Evolutionary conservation across 2,113 vertebrate species (phyloP).

Genomic region (Cephalopterus ornatus): DNA sequence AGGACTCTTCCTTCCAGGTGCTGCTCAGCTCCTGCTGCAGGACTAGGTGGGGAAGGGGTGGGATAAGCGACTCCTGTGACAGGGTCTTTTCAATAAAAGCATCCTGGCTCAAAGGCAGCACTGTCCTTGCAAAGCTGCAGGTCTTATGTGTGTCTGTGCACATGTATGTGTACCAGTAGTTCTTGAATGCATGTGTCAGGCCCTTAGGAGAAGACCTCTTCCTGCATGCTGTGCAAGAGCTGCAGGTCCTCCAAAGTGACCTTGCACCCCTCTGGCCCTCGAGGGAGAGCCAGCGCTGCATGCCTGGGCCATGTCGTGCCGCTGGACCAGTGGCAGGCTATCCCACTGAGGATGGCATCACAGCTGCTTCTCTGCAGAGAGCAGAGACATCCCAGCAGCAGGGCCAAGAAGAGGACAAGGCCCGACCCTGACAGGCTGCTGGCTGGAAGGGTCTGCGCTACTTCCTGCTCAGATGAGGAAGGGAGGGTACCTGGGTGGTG

Average conservation of each 20-base stretch:
- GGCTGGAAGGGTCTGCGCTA: accelerated
- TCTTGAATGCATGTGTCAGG: background rate
- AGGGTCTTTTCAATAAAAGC: constrained; percentile 63
- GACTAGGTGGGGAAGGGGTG: background rate
- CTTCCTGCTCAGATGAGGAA: background rate
- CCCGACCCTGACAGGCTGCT: background rate
- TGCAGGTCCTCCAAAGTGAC: background rate
- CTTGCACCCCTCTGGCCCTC: accelerated
- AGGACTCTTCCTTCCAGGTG: constrained; percentile 36
- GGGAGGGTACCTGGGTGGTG: background rate
- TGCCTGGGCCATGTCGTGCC: background rate
- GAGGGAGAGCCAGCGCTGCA: background rate
- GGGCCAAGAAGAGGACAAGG: background rate
- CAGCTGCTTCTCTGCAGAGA: background rate
- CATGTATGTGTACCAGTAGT: accelerated
- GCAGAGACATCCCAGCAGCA: background rate
- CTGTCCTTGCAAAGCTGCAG: background rate
- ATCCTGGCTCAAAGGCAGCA: constrained; percentile 38
- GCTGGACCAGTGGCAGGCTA: background rate
- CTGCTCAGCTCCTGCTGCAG: constrained; percentile 21
- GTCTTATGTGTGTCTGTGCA: background rate
- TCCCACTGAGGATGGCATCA: too few relatives aligned
- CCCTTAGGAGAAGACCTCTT: background rate
- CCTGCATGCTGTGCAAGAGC: background rate
- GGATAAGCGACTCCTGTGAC: background rate